A percentile compares a stretch with the other conserved stretches of the same genome.
phyloP scores from a whole-genome alignment of 2,113 vertebrate genomes.

The Toxostoma redivivum region DNA sequence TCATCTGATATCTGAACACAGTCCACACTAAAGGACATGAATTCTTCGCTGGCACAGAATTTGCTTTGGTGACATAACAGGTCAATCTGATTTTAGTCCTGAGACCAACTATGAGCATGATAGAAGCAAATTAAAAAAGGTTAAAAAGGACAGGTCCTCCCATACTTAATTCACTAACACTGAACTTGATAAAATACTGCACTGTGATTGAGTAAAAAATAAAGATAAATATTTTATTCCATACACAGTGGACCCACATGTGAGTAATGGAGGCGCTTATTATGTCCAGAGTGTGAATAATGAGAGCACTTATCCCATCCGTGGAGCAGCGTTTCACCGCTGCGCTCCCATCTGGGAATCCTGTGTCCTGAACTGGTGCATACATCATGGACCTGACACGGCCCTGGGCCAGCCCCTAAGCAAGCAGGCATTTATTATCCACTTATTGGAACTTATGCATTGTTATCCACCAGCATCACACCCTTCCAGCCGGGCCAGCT shows the following conservation, averaged over 20 bases:
- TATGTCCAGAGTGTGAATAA: constrained; percentile 42
- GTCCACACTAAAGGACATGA: not conserved
- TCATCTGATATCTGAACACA: not conserved
- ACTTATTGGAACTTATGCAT: too few relatives aligned
- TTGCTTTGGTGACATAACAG: not conserved
- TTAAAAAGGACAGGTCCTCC: not conserved
- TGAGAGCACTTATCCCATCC: constrained; percentile 9
- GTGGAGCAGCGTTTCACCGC: fast-evolving
- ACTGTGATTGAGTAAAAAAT: not conserved
- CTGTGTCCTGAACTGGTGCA: not conserved
- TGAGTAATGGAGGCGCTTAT: constrained; percentile 46
- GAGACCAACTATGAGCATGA: not conserved
- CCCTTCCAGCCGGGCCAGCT: not conserved
- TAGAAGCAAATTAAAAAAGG: not conserved
- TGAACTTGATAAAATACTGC: not conserved
- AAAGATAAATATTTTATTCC: constrained; percentile 28
- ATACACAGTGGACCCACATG: not conserved
- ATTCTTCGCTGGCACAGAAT: not conserved
- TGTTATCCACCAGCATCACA: not conserved
- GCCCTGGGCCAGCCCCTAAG: not conserved
- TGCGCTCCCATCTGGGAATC: not conserved
- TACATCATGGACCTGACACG: not conserved
- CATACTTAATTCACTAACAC: not conserved
- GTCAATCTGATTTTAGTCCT: not conserved
- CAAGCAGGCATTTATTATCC: not conserved